phyloP scores from a whole-genome alignment of 2,888 invertebrate genomes.

The Tubulanus polymorphus region DNA sequence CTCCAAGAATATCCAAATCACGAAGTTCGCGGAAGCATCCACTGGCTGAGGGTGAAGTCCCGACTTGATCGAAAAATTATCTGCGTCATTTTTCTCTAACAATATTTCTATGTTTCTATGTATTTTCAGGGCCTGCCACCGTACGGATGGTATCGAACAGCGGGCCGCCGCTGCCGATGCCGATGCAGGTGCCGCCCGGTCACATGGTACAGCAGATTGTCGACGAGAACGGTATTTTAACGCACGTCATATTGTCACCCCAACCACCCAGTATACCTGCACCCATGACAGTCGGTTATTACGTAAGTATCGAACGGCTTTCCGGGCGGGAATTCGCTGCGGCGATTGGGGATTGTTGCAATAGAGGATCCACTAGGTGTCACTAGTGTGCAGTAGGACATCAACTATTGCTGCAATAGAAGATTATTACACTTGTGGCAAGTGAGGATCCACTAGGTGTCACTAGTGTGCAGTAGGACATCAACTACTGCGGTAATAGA shows the following conservation, averaged over 20 bases:
- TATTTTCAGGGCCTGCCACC: conserved; percentile 71
- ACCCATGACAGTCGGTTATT: conserved; percentile 46
- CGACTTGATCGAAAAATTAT: too few relatives aligned
- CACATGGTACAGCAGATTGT: conserved; percentile 88
- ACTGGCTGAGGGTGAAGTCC: too few relatives aligned
- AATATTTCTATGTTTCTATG: neutral
- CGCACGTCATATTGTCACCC: conserved; percentile 86
- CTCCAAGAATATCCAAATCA: too few relatives aligned
- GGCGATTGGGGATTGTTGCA: conserved; percentile 55
- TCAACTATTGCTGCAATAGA: too few relatives aligned
- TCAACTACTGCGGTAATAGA: too few relatives aligned
- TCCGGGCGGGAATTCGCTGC: too few relatives aligned
- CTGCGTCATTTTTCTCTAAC: too few relatives aligned
- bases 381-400: too few relatives aligned
- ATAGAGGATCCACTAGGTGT: too few relatives aligned
- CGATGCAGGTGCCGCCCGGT: conserved; percentile 86
- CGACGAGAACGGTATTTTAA: conserved; percentile 81
- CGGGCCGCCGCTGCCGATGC: conserved; percentile 76
- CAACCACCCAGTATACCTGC: conserved; percentile 40
- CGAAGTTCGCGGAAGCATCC: too few relatives aligned
- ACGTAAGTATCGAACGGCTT: conserved; percentile 55
- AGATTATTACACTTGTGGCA: neutral
- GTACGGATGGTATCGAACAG: conserved; percentile 81
- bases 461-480: too few relatives aligned
- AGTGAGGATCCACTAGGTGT: too few relatives aligned